Conservation (phyloP, 2,113 vertebrate genomes). For the Bubalus kerabau region DNA sequence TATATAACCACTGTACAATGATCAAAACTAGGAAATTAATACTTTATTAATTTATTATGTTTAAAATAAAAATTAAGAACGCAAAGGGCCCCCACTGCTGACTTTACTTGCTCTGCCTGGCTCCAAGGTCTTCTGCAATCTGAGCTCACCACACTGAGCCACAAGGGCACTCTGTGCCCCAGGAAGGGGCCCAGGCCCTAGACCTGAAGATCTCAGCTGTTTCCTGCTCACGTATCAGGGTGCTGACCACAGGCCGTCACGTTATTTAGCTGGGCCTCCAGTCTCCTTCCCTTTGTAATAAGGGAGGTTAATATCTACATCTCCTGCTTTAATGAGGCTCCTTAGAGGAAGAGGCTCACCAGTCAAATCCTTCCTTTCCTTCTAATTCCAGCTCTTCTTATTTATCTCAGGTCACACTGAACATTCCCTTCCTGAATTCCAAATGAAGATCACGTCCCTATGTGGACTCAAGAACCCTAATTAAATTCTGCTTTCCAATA, state of each 20-base stretch:
- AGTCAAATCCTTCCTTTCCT: background rate
- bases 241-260: background rate
- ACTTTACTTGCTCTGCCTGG: background rate
- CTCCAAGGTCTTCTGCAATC: background rate
- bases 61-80: background rate
- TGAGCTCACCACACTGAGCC: background rate
- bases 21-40: background rate
- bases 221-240: background rate
- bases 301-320: background rate
- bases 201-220: accelerated
- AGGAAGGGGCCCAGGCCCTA: background rate
- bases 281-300: background rate
- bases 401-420: background rate
- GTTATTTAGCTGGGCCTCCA: background rate
- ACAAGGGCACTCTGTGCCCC: background rate
- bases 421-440: background rate
- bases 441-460: background rate
- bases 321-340: background rate
- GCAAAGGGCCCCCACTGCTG: background rate
- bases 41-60: background rate
- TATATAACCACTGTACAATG: background rate
- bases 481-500: background rate
- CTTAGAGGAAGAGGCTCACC: background rate
- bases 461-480: background rate
- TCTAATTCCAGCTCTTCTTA: background rate